These are phyloP conservation scores for Caenorhabditis inopinata DNA, from an alignment of 1,140 invertebrate genomes.

Conservation along the genomic window DNA sequence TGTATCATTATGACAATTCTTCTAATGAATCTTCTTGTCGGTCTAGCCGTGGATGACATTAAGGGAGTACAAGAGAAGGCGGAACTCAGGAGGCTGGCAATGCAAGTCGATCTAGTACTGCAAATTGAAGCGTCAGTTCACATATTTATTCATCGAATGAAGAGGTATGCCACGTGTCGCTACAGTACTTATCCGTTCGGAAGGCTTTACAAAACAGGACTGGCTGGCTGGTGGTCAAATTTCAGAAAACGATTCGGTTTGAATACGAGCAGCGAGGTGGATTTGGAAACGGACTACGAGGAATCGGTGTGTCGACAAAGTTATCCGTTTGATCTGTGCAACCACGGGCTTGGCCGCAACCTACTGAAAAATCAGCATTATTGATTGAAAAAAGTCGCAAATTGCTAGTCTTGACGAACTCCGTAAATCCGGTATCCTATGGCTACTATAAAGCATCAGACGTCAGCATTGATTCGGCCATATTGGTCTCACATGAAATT, in stretches of 20 bases:
- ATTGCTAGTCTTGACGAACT: no score
- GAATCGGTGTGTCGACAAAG: not conserved
- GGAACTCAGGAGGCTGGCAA: constrained; percentile 69
- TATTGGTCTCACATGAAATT: no score
- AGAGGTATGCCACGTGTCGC: not conserved
- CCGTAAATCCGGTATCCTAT: no score
- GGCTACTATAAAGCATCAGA: no score
- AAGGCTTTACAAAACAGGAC: not conserved
- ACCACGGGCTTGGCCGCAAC: no score
- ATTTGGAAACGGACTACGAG: not conserved
- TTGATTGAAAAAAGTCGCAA: no score
- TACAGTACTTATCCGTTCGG: not conserved
- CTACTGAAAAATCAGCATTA: no score
- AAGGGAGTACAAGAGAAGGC: constrained; percentile 70
- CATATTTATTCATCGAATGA: not conserved
- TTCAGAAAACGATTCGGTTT: not conserved
- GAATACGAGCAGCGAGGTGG: not conserved
- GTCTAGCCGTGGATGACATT: constrained; percentile 70
- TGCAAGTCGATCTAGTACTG: constrained; percentile 66
- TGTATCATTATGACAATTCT: constrained; percentile 68
- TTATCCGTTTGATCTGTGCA: no score
- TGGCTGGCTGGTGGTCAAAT: not conserved
- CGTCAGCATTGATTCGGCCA: no score
- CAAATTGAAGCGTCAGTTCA: constrained; percentile 39
- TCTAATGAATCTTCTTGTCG: constrained; percentile 69